These are phyloP conservation scores for Neomicropteryx cornuta DNA, from an alignment of 1,140 invertebrate species.

Conservation along the genomic window DNA sequence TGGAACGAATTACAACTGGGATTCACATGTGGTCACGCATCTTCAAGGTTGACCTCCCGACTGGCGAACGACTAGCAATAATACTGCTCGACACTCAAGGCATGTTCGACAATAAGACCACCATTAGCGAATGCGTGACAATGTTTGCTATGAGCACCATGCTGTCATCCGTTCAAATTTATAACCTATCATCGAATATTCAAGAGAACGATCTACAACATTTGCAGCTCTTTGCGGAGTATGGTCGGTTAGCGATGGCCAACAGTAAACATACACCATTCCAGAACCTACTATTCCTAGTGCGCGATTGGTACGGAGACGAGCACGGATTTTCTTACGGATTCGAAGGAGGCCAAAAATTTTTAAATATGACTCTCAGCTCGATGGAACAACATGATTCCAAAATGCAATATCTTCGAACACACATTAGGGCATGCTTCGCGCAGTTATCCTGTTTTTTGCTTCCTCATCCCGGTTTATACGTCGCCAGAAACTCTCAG, in stretches of 20 bases:
- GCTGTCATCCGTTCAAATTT: constrained; percentile 38
- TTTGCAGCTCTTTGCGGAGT: constrained; percentile 29
- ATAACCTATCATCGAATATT: constrained; percentile 42
- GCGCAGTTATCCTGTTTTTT: no score
- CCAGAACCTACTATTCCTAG: constrained; percentile 17
- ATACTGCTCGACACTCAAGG: constrained; percentile 60
- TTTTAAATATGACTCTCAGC: no score
- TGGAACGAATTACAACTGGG: constrained; percentile 48
- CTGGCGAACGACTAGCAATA: constrained; percentile 41
- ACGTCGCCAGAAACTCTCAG: no score
- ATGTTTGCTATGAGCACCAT: constrained; percentile 46
- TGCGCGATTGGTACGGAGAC: constrained; percentile 29
- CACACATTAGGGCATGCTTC: no score
- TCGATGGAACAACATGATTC: no score
- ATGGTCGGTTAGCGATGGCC: constrained; percentile 1
- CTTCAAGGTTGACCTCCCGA: constrained; percentile 33
- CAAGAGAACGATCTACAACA: constrained; percentile 47
- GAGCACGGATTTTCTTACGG: no score
- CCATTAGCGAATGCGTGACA: constrained; percentile 51
- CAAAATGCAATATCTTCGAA: no score
- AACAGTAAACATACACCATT: constrained; percentile 3
- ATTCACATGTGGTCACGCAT: constrained; percentile 49
- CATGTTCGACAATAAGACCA: constrained; percentile 50
- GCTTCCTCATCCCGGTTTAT: no score
- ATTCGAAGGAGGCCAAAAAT: no score